Conservation (phyloP, 2,888 invertebrate genomes). For the Dryobota labecula region DNA sequence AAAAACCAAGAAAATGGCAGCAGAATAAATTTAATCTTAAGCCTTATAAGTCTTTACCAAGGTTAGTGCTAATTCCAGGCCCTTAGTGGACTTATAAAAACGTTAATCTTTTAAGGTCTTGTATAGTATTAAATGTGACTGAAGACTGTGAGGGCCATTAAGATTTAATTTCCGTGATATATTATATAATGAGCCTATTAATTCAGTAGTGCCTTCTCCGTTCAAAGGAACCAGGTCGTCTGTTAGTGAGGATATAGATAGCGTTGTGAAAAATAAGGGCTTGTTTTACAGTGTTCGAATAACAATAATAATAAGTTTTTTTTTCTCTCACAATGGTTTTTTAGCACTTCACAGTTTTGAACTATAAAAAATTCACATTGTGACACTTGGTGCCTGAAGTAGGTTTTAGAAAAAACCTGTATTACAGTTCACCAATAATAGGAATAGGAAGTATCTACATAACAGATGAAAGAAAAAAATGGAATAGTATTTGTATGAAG, state of each 20-base stretch:
- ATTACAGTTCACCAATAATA: too few species aligned
- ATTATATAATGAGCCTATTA: slow-evolving; percentile 13
- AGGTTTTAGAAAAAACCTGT: too few species aligned
- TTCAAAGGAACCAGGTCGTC: slow-evolving; percentile 28
- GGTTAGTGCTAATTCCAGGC: slow-evolving; percentile 37
- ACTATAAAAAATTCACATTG: too few species aligned
- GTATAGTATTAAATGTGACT: slow-evolving; percentile 3
- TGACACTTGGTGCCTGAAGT: too few species aligned
- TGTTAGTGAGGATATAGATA: neutral
- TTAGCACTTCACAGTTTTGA: too few species aligned
- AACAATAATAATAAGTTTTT: too few species aligned
- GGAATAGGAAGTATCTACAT: too few species aligned
- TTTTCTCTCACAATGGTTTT: too few species aligned
- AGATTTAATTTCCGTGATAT: slow-evolving; percentile 20
- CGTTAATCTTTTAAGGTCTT: slow-evolving; percentile 44
- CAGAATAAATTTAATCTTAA: slow-evolving; percentile 49
- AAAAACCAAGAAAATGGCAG: slow-evolving; percentile 8
- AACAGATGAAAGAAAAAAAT: neutral
- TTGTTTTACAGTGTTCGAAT: neutral
- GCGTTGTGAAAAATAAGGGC: neutral
- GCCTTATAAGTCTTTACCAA: slow-evolving; percentile 30
- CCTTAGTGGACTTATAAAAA: slow-evolving; percentile 47
- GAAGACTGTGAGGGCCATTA: slow-evolving; percentile 9
- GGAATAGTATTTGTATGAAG: neutral
- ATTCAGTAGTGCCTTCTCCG: neutral